A percentile compares a stretch with the other conserved stretches of the same genome.
phyloP scores from a whole-genome alignment of 2,113 vertebrate genomes.

The Psilopsiagon aurifrons region DNA sequence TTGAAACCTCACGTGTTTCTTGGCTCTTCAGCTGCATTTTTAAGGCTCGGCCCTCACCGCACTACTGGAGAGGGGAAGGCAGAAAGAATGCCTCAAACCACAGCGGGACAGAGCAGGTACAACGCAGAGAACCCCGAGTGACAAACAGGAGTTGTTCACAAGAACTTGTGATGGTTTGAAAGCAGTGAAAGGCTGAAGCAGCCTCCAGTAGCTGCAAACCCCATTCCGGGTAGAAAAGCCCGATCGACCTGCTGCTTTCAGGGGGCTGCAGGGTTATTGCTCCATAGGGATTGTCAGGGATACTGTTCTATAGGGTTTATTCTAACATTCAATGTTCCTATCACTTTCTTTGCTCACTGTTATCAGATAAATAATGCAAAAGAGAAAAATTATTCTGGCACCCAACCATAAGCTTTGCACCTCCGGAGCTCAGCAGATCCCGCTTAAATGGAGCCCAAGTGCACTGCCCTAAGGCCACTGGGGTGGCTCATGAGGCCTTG shows the following conservation, averaged over 20 bases:
- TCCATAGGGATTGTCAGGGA: background rate
- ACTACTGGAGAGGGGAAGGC: background rate
- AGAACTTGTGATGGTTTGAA: rapidly evolving
- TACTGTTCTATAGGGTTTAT: background rate
- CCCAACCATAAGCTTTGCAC: background rate
- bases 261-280: background rate
- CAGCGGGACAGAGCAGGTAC: background rate
- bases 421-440: background rate
- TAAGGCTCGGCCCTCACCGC: background rate
- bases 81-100: background rate
- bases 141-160: rapidly evolving
- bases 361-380: background rate
- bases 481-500: background rate
- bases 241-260: background rate
- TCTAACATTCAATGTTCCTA: background rate
- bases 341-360: background rate
- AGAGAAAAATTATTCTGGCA: background rate
- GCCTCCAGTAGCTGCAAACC: background rate
- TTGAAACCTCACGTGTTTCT: background rate
- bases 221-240: background rate
- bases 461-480: background rate
- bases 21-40: background rate
- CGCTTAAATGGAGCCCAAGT: background rate
- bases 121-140: rapidly evolving
- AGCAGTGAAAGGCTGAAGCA: background rate